Conservation (phyloP, 2,888 invertebrate species). For the Arrhopalites spinosus region DNA sequence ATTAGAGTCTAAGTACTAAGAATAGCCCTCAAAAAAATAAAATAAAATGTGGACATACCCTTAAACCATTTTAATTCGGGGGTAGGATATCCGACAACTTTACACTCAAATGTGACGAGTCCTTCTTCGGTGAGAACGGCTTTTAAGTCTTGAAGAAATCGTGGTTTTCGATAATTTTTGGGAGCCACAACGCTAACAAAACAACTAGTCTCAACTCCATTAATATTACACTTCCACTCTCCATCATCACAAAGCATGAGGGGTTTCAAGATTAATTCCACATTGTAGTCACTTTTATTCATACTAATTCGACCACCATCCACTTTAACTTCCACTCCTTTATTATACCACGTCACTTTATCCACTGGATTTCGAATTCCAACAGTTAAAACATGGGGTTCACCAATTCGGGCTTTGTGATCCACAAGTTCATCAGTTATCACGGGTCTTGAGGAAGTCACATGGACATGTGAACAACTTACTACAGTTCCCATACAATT, state of each 20-base stretch:
- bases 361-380: constrained; percentile 71
- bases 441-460: constrained; percentile 64
- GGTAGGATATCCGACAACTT: constrained; percentile 85
- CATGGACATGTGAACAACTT: constrained; percentile 36
- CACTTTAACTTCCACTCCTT: constrained; percentile 77
- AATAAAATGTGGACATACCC: too few relatives aligned
- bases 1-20: too few relatives aligned
- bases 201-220: constrained; percentile 64
- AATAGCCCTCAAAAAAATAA: too few relatives aligned
- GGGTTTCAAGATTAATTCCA: constrained; percentile 69
- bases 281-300: constrained; percentile 35
- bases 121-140: constrained; percentile 90
- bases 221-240: constrained; percentile 87
- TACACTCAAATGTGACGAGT: constrained; percentile 88
- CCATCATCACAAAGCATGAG: constrained; percentile 83
- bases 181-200: constrained; percentile 69
- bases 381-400: constrained; percentile 67
- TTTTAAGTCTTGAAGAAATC: constrained; percentile 87
- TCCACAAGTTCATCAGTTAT: constrained; percentile 77
- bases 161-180: constrained; percentile 84
- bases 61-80: constrained; percentile 76
- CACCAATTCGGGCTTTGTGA: constrained; percentile 77
- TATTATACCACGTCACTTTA: constrained; percentile 83
- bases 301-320: constrained; percentile 67
- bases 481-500: constrained; percentile 74